phyloP scores from a whole-genome alignment of 1,140 invertebrate species.

The Calephelis nemesis region DNA sequence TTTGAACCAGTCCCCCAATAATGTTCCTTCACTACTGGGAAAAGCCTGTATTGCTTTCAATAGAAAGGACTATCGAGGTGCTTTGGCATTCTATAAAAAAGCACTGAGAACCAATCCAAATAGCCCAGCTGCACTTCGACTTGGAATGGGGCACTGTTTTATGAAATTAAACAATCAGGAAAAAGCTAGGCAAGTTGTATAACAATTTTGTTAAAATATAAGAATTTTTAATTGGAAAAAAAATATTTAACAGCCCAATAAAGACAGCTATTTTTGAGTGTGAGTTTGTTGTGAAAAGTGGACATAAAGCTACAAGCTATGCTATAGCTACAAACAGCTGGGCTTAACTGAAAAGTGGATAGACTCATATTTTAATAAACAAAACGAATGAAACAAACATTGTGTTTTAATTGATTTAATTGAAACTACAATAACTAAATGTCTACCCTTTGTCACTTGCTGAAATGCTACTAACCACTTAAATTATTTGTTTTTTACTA shows the following conservation, averaged over 20 bases:
- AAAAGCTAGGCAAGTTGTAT: slow-evolving; percentile 87
- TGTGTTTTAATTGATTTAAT: too few species aligned
- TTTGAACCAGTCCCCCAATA: slow-evolving; percentile 95
- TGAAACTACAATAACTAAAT: too few species aligned
- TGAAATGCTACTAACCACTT: too few species aligned
- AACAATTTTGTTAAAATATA: neutral
- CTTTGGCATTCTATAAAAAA: slow-evolving; percentile 98
- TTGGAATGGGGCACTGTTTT: slow-evolving; percentile 99
- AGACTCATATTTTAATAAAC: too few species aligned
- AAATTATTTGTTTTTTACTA: slow-evolving; percentile 21
- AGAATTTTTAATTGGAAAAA: neutral
- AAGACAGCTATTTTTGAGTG: too few species aligned
- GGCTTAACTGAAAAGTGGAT: too few species aligned
- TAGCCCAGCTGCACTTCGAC: slow-evolving; percentile 96
- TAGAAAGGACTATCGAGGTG: slow-evolving; percentile 95
- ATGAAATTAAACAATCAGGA: slow-evolving; percentile 97
- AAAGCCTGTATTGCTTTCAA: slow-evolving; percentile 99
- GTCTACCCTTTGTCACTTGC: too few species aligned
- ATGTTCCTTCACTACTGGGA: slow-evolving; percentile 97
- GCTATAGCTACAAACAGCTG: too few species aligned
- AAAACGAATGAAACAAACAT: too few species aligned
- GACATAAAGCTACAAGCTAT: too few species aligned
- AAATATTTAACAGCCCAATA: too few species aligned
- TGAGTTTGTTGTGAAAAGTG: too few species aligned
- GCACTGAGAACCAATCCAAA: slow-evolving; percentile 97